A percentile compares a stretch with the other conserved stretches of the same genome.
phyloP scores from a whole-genome alignment of 2,113 vertebrate species.

The Drymodes brunneopygia region DNA sequence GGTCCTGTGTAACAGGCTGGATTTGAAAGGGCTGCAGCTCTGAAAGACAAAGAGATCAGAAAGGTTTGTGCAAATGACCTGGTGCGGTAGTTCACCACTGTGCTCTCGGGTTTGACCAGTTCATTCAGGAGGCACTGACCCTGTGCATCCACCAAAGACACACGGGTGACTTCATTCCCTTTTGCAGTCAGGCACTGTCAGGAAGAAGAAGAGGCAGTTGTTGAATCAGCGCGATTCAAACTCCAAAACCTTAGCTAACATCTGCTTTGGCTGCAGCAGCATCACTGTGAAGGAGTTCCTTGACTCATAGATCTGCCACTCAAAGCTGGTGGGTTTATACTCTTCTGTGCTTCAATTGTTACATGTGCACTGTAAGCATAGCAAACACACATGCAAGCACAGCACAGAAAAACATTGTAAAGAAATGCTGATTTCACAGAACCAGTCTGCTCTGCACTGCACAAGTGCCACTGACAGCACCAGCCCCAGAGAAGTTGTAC shows the following conservation, averaged over 20 bases:
- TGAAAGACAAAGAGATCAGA: not conserved
- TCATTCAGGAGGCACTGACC: conserved; percentile 83
- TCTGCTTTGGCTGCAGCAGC: not conserved
- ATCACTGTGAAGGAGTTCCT: not conserved
- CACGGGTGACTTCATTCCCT: conserved; percentile 78
- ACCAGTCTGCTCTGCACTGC: not conserved
- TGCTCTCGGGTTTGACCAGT: conserved; percentile 80
- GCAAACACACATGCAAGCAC: not conserved
- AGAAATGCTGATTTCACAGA: not conserved
- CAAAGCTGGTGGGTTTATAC: not conserved
- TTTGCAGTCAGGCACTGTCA: conserved; percentile 80
- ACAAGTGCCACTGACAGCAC: not conserved
- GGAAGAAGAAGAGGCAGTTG: not conserved
- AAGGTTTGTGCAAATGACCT: conserved; percentile 61
- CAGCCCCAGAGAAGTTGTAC: not conserved
- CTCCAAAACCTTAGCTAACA: not conserved
- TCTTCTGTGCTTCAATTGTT: not conserved
- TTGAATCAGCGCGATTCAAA: not conserved
- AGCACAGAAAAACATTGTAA: not conserved
- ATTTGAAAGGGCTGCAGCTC: not conserved
- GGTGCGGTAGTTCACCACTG: conserved; percentile 83
- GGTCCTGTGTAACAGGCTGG: not conserved
- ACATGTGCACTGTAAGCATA: not conserved
- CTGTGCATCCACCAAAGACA: conserved; percentile 81
- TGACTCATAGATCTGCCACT: not conserved